Conservation (phyloP, 1,140 invertebrate genomes). For the Frieseomelitta varia region DNA sequence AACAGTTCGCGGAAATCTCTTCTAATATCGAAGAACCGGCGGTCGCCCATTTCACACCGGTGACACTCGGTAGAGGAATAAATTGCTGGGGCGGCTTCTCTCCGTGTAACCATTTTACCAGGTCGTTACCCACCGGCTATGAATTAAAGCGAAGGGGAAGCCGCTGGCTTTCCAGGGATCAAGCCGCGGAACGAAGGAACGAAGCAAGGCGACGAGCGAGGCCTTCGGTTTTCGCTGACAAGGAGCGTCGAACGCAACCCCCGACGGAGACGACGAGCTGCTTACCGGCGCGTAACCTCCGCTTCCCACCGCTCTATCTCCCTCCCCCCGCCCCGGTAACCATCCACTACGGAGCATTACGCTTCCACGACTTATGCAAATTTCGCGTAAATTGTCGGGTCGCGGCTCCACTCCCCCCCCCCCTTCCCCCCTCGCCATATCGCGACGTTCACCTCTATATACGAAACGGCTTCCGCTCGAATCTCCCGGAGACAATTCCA, state of each 20-base stretch:
- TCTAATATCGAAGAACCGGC: no score
- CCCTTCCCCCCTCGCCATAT: not conserved
- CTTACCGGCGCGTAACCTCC: constrained; percentile 57
- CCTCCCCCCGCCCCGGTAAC: not conserved
- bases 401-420: constrained; percentile 17
- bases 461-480: not conserved
- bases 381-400: constrained; percentile 72
- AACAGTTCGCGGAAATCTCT: no score
- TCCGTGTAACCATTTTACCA: constrained; percentile 38
- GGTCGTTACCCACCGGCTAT: constrained; percentile 31
- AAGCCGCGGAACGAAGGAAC: constrained; percentile 44
- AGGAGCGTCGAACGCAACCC: constrained; percentile 66
- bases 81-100: constrained; percentile 13
- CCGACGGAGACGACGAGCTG: constrained; percentile 53
- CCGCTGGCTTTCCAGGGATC: constrained; percentile 18
- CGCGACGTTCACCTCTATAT: constrained; percentile 28
- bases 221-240: not conserved
- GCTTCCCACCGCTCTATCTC: not conserved
- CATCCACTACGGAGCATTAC: constrained; percentile 64
- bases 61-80: not conserved
- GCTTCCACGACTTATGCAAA: constrained; percentile 74
- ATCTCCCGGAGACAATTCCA: constrained; percentile 45
- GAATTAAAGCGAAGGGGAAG: constrained; percentile 32
- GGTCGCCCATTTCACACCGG: not conserved
- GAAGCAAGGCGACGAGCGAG: constrained; percentile 39